Percentiles rank a stretch among this genome's conserved stretches.
Conservation (phyloP, 2,113 vertebrate species). For the Penelope pileata region DNA sequence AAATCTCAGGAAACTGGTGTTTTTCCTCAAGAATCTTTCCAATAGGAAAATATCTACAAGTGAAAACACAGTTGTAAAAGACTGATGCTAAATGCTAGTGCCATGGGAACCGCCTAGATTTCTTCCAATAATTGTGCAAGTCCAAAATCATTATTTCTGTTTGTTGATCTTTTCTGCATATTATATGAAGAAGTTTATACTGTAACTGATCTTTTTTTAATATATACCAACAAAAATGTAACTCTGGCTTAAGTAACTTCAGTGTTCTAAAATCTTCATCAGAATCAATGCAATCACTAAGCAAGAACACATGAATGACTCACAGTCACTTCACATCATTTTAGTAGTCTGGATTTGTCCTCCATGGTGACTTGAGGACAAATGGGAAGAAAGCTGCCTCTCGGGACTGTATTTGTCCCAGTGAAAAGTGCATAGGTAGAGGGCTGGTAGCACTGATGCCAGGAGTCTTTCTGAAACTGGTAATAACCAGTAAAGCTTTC, state of each 20-base stretch:
- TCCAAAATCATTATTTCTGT: neutral
- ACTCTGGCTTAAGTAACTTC: neutral
- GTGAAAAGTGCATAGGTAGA: neutral
- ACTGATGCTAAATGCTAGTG: constrained; percentile 11
- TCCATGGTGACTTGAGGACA: neutral
- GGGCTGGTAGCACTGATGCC: neutral
- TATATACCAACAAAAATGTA: neutral
- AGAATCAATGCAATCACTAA: neutral
- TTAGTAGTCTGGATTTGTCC: neutral
- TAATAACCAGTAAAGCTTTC: neutral
- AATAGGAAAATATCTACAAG: constrained; percentile 49
- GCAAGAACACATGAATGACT: neutral
- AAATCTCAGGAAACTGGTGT: constrained; percentile 53
- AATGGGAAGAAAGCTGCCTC: neutral
- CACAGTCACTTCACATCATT: neutral
- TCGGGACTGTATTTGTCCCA: neutral
- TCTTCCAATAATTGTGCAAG: neutral
- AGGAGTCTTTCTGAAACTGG: neutral
- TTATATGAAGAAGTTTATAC: neutral
- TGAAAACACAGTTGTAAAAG: constrained; percentile 14
- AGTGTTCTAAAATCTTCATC: neutral
- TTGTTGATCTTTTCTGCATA: neutral
- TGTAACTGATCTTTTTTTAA: neutral
- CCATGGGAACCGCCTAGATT: neutral
- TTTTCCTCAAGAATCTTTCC: constrained; percentile 49